Base-by-base conservation (phyloP, 64 coral and sea anemone species). In the Stylophora pistillata region DNA sequence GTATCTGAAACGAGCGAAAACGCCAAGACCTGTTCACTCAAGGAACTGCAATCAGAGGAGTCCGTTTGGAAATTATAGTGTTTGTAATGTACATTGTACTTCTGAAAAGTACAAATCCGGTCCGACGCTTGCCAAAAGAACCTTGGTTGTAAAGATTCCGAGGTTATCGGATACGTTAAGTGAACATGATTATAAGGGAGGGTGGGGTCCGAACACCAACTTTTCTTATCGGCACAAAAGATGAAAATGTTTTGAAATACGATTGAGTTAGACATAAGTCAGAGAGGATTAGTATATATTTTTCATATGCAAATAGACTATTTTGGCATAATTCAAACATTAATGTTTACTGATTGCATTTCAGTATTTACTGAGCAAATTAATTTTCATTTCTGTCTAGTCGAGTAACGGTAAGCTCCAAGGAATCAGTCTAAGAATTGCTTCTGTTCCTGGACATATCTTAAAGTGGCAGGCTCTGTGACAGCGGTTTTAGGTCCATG, bases 161-260 rank as follows among this genome's bases (percentile, higher is more conserved):
- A 62, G 58, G 53, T 16, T 68, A 10, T 84, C 80, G 11, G 80
- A 84, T 25, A 54, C 41, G 9, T 70, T 84, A 84, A 84, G 65
- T 32, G 62, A 84, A 10, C 65, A 84, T 37, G 34, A 68, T 69
- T 84, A 37, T 70, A 53, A 47, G 30, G 37, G 58, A 84, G 77
- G 77, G n/a, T 41, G 60, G 11, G 30, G 12, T 15, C 20, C 80
- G 10, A 84, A 18, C 64, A 53, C 60, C 15, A 84, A 84, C 41
- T 70, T 84, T 69, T 84, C 80, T 37, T 84, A 84, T 70, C 80
- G 80, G 54, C 80, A 84, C 27, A 84, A 69, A 70, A 84, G 15
- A 20, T 84, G 13, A 69, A 55, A 10, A 30, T 73, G 15, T 73
- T 73, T 33, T 73, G 26, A 30, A 15, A 16, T 1, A 73, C 31